Conservation (phyloP, 1,140 invertebrate species). For the Hylaeus volcanicus region DNA sequence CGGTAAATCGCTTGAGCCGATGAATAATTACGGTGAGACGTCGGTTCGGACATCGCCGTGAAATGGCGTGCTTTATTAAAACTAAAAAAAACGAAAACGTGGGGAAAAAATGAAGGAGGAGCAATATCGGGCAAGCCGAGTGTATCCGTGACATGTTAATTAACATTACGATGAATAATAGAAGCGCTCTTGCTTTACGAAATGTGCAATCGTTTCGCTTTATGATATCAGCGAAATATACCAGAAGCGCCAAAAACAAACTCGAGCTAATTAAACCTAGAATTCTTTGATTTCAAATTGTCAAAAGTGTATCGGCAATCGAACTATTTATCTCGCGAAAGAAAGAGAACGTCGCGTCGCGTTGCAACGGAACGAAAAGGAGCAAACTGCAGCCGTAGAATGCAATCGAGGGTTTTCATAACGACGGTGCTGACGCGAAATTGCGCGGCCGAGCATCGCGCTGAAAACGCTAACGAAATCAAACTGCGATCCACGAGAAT, state of each 20-base stretch:
- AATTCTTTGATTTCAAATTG: no score
- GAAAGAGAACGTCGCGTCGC: not conserved
- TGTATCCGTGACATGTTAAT: constrained; percentile 40
- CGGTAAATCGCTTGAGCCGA: not conserved
- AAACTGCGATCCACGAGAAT: constrained; percentile 36
- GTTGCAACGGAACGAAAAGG: not conserved
- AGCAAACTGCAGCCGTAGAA: not conserved
- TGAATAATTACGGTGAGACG: constrained; percentile 18
- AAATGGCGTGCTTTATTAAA: not conserved
- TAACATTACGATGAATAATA: constrained; percentile 4
- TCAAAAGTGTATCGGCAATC: no score
- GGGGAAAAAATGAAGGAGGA: not conserved
- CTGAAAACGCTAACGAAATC: constrained; percentile 37
- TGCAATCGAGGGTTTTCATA: constrained; percentile 27
- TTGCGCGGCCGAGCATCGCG: constrained; percentile 9
- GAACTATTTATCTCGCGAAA: not conserved
- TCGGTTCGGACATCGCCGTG: not conserved
- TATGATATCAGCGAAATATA: no score
- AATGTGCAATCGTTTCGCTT: no score
- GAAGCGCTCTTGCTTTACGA: no score
- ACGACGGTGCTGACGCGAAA: constrained; percentile 5
- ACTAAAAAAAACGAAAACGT: not conserved
- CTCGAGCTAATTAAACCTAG: no score
- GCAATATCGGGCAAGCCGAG: not conserved
- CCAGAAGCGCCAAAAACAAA: no score